Evolutionary conservation across 35 echinoderm and acorn worm species (phyloP), one percentile per base, ranked within the genome.

Genomic region (Ophiothrix spiculata): DNA sequence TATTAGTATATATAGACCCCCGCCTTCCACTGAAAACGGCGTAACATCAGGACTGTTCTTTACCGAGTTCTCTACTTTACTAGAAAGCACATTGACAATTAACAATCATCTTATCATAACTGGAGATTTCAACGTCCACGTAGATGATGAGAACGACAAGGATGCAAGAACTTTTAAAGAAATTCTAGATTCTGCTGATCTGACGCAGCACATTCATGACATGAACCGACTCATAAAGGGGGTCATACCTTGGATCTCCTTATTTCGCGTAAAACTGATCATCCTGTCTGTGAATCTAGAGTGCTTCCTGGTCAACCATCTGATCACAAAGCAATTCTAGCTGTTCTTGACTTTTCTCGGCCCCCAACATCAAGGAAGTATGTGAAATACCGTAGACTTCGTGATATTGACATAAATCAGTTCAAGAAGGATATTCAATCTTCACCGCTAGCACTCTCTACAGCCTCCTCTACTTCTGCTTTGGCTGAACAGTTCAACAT

Each of bases 231-330:
- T 39, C 85, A 86, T 78, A 64, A 38, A 77, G 35, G 35, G 11
- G 86, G 78, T 14, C 86, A 88, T 39, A 88, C 86, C 21, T 81
- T 88, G 33, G 86, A 88, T 81, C 76, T 88, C 32, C 78, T 88
- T n/a, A 88, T 88, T 31, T 0, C 41, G 17, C 23, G 86, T 4
- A 80, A 80, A n/a, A 41, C 78, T 60, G 35, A 32, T 11, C 38
- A 1, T 36, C n/a, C 8, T 33, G 6, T 37, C n/a, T n/a, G n/a
- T n/a, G n/a, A n/a, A n/a, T n/a, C n/a, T n/a, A 38, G 33, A n/a
- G 1, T 73, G 1, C 39, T 89, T 36, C n/a, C 54, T 0, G 78
- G 79, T 6, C 77, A 74, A 37, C 87, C 87, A 4, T 89, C 87
- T 14, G 87, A 89, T 42, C 87, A 89, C 74, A 17, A 11, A 0